Evolutionary conservation across 2,797 vertebrate species (phyloP).

Genomic region (Rhabdophis nuchalis): DNA sequence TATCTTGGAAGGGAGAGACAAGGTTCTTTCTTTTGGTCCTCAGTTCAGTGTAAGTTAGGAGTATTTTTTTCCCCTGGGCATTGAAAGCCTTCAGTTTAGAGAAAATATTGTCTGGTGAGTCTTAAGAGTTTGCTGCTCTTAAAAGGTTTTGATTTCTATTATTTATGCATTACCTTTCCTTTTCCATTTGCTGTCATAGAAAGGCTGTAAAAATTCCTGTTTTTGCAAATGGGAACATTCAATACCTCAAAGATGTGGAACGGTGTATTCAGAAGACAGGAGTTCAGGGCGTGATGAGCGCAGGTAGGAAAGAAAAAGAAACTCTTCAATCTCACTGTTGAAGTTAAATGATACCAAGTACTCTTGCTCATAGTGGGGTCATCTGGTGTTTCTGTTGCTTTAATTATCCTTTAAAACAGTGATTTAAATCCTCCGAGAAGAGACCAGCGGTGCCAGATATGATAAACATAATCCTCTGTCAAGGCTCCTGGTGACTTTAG

Average conservation of each 20-base stretch:
- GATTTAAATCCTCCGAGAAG: neutral
- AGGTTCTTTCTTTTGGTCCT: neutral
- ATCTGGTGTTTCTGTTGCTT: neutral
- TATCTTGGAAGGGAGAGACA: neutral
- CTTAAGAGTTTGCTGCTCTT: neutral
- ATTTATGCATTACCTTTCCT: conserved; percentile 1
- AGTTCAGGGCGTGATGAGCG: conserved; percentile 94
- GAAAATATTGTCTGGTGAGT: neutral
- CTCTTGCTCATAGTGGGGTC: conserved; percentile 3
- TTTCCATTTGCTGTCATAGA: conserved; percentile 64
- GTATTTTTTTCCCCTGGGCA: neutral
- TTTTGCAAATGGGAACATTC: conserved; percentile 97
- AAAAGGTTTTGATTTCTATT: neutral
- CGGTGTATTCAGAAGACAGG: conserved; percentile 89
- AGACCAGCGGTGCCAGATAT: neutral
- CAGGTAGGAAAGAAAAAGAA: conserved; percentile 73
- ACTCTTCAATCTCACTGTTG: neutral
- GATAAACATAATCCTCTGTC: neutral
- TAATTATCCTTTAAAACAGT: neutral
- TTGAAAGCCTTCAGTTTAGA: neutral
- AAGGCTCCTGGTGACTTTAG: neutral
- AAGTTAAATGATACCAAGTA: neutral
- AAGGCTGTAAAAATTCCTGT: conserved; percentile 90
- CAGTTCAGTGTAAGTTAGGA: neutral
- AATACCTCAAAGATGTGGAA: conserved; percentile 87